These are phyloP conservation scores for Aporophyla nigra DNA, from an alignment of 2,888 invertebrate species.

Conservation along the genomic window DNA sequence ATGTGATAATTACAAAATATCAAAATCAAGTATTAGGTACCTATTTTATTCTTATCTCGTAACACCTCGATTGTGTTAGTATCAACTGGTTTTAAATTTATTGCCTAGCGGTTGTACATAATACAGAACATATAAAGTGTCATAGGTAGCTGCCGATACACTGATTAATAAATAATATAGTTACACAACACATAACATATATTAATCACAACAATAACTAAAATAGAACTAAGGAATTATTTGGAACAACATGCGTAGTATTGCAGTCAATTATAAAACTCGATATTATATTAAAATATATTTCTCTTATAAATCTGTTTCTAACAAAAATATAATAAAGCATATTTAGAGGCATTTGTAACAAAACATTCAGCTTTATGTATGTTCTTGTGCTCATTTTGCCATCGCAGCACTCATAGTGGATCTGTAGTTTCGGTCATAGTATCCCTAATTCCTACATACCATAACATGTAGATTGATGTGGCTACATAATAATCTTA, in stretches of 20 bases:
- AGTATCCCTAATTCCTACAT: background rate
- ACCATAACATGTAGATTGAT: background rate
- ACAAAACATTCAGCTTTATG: conserved; percentile 25
- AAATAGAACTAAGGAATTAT: conserved; percentile 60
- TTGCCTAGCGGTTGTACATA: conserved; percentile 31
- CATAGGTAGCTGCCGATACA: conserved; percentile 61
- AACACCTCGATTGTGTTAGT: conserved; percentile 21
- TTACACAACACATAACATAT: conserved; percentile 59
- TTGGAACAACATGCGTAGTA: conserved; percentile 60
- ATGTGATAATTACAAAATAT: conserved; percentile 27
- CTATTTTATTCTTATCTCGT: conserved; percentile 32
- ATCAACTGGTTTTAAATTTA: conserved; percentile 26
- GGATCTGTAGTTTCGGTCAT: background rate
- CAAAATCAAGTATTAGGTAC: conserved; percentile 21
- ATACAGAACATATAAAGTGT: conserved; percentile 41
- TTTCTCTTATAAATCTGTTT: conserved; percentile 48
- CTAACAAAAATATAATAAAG: conserved; percentile 50
- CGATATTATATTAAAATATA: conserved; percentile 49
- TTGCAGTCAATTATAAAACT: conserved; percentile 49
- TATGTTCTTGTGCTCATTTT: conserved; percentile 34
- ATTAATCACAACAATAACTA: conserved; percentile 61
- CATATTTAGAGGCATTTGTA: conserved; percentile 25
- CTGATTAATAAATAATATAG: conserved; percentile 57
- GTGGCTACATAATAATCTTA: background rate
- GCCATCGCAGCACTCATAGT: conserved; percentile 6